phyloP scores from a whole-genome alignment of 2,113 vertebrate genomes.

The Ptilonorhynchus violaceus region DNA sequence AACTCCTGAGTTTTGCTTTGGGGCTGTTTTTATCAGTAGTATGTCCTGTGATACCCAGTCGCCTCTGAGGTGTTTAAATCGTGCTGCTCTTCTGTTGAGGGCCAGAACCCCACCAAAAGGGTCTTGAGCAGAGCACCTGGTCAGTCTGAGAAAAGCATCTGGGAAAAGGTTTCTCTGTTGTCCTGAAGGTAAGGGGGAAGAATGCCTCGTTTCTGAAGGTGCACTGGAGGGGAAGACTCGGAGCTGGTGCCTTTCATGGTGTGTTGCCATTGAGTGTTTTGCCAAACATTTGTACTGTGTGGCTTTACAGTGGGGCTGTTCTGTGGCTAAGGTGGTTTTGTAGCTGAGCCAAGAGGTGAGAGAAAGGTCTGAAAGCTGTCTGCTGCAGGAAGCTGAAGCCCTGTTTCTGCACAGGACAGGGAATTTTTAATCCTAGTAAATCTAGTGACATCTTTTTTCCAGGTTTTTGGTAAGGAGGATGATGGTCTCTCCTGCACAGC shows the following conservation, averaged over 20 bases:
- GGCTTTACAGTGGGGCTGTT: not conserved
- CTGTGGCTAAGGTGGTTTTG: not conserved
- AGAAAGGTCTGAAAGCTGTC: not conserved
- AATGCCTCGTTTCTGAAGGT: not conserved
- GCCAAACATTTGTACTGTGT: not conserved
- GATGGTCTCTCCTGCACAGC: not conserved
- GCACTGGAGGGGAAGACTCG: not conserved
- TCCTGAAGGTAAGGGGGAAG: not conserved
- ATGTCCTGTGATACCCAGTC: fast-evolving
- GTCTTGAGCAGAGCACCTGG: not conserved
- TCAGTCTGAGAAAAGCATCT: not conserved
- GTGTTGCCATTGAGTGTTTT: not conserved
- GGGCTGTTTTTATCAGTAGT: not conserved
- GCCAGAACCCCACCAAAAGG: not conserved
- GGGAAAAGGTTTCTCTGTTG: not conserved
- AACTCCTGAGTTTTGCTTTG: not conserved
- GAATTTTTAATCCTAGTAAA: not conserved
- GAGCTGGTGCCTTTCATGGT: not conserved
- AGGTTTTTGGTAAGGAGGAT: not conserved
- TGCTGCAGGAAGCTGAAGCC: not conserved
- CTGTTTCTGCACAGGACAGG: not conserved
- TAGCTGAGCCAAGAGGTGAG: not conserved
- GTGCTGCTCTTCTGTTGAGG: fast-evolving
- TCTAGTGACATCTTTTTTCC: fast-evolving
- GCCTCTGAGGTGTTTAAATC: not conserved